A percentile compares a stretch with the other conserved stretches of the same genome.
Conservation (phyloP, 2,888 invertebrate genomes). For the Malthinus seriepunctatus region DNA sequence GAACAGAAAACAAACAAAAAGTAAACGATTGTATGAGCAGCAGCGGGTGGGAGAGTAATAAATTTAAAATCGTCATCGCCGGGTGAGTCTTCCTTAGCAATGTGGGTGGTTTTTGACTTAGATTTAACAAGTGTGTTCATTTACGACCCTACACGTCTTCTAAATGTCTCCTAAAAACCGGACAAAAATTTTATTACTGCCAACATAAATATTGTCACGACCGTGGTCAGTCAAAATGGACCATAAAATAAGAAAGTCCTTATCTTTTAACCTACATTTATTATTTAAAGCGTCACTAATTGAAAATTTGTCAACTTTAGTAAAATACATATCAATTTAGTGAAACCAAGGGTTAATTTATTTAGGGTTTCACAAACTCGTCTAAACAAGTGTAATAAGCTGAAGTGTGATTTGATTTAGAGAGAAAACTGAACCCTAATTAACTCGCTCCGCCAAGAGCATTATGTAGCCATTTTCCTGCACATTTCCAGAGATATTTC, state of each 20-base stretch:
- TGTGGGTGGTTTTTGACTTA: slow-evolving; percentile 40
- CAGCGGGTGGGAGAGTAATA: slow-evolving; percentile 49
- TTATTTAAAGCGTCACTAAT: no score
- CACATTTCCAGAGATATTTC: slow-evolving; percentile 45
- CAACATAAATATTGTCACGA: slow-evolving; percentile 39
- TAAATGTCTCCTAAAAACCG: slow-evolving; percentile 20
- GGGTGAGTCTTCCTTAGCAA: slow-evolving; percentile 37
- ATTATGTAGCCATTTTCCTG: slow-evolving; percentile 46
- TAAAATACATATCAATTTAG: neutral
- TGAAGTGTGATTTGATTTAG: slow-evolving; percentile 48
- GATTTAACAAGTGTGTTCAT: slow-evolving; percentile 43
- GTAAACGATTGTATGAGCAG: slow-evolving; percentile 43
- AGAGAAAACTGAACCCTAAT: slow-evolving; percentile 47
- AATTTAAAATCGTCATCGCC: slow-evolving; percentile 48
- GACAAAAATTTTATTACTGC: slow-evolving; percentile 33
- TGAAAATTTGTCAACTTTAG: neutral
- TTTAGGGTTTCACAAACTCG: slow-evolving; percentile 7
- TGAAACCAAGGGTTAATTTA: neutral
- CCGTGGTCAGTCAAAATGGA: slow-evolving; percentile 26
- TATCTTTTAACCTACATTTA: slow-evolving; percentile 7
- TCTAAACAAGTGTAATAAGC: slow-evolving; percentile 27
- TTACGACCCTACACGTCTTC: slow-evolving; percentile 34
- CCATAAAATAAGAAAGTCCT: slow-evolving; percentile 30
- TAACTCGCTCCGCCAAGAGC: slow-evolving; percentile 45
- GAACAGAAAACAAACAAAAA: slow-evolving; percentile 46